A percentile compares a stretch with the other conserved stretches of the same genome.
Evolutionary conservation across 2,888 invertebrate genomes (phyloP).

Genomic region (Brachyopa scutellaris): DNA sequence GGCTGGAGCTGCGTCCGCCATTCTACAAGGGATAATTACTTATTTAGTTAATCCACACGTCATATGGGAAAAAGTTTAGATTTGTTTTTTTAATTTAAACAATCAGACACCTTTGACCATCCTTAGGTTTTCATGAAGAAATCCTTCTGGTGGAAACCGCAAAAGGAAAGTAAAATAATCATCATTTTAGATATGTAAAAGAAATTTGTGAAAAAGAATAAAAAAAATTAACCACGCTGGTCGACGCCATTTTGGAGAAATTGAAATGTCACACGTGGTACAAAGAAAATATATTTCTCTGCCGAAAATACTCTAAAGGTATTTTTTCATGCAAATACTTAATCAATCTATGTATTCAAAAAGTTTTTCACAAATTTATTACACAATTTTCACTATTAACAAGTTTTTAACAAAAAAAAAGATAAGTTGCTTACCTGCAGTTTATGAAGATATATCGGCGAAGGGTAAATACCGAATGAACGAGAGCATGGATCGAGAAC

Average conservation of each 20-base stretch:
- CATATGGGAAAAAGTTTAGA: neutral
- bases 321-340: neutral
- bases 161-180: constrained; percentile 80
- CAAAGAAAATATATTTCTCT: neutral
- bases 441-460: constrained; percentile 78
- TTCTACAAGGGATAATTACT: constrained; percentile 83
- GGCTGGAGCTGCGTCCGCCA: constrained; percentile 99
- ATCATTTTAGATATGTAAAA: constrained; percentile 75
- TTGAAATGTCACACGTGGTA: constrained; percentile 44
- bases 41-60: neutral
- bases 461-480: constrained; percentile 81
- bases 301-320: neutral
- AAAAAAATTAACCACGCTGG: constrained; percentile 30
- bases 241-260: constrained; percentile 59
- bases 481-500: constrained; percentile 74
- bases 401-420: too few species aligned
- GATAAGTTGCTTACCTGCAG: constrained; percentile 80
- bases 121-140: constrained; percentile 76
- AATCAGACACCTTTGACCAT: constrained; percentile 81
- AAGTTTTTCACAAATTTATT: constrained; percentile 41
- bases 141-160: constrained; percentile 82
- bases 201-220: constrained; percentile 52
- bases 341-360: neutral
- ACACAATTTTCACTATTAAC: neutral
- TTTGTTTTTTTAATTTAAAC: neutral